Evolutionary conservation across 1,140 invertebrate species (phyloP).

Genomic region (Sycophaga agraensis): DNA sequence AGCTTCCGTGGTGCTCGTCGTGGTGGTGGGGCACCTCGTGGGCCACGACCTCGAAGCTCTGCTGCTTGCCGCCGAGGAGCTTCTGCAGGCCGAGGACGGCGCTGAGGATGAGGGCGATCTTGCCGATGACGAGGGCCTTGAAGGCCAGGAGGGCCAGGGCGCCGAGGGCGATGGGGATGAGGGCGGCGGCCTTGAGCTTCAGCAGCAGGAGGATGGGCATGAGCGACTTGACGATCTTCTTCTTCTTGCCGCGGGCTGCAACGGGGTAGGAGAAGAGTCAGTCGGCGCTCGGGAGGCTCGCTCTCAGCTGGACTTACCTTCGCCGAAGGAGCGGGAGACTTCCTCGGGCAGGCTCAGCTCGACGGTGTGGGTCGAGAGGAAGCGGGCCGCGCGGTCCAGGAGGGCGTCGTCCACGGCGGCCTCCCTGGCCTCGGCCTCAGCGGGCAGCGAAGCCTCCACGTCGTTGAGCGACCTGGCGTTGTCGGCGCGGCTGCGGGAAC

Average conservation of each 20-base stretch:
- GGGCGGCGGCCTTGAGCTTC: constrained; percentile 76
- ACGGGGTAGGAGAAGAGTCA: too few relatives aligned
- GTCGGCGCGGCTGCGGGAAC: constrained; percentile 47
- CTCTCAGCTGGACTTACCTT: constrained; percentile 54
- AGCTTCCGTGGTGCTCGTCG: constrained; percentile 51
- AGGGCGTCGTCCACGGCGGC: constrained; percentile 75
- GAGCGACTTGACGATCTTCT: constrained; percentile 63
- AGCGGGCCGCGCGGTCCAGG: constrained; percentile 71
- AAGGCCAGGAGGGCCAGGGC: constrained; percentile 77
- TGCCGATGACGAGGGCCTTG: constrained; percentile 79
- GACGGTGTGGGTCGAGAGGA: constrained; percentile 76
- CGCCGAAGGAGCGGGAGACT: constrained; percentile 60
- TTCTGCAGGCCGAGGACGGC: constrained; percentile 78
- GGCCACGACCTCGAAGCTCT: constrained; percentile 66
- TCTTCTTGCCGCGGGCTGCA: constrained; percentile 64
- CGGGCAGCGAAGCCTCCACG: constrained; percentile 61
- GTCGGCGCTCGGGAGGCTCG: too few relatives aligned
- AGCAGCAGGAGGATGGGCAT: constrained; percentile 72
- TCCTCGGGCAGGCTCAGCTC: constrained; percentile 75
- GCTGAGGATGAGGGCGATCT: constrained; percentile 75
- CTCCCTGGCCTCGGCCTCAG: constrained; percentile 71
- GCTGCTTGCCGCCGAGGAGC: constrained; percentile 68
- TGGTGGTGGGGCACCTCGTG: constrained; percentile 52
- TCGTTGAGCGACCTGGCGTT: constrained; percentile 60
- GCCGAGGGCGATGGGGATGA: constrained; percentile 75